Conservation (phyloP, 2,797 vertebrate genomes). For the Potorous gilbertii region DNA sequence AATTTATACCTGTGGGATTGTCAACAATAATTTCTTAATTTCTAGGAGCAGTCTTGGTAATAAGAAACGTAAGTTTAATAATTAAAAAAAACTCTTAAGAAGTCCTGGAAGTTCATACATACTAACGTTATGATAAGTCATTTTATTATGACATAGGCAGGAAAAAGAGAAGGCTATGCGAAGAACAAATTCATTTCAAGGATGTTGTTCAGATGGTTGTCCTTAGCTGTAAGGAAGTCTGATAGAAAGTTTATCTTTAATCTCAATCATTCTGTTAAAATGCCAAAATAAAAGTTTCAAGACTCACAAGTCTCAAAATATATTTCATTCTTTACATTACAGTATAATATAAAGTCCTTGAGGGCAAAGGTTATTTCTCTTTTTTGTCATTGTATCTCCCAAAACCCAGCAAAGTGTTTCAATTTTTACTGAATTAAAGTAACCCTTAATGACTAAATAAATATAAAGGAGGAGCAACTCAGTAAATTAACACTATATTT, state of each 20-base stretch:
- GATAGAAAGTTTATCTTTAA: not conserved
- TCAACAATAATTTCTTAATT: slow-evolving; percentile 19
- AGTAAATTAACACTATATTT: no score
- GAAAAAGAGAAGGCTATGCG: not conserved
- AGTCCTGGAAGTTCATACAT: not conserved
- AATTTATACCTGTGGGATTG: not conserved
- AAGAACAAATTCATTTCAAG: not conserved
- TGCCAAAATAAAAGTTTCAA: not conserved
- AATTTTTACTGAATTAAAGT: not conserved
- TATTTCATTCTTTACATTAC: not conserved
- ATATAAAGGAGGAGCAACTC: no score
- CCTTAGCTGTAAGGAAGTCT: not conserved
- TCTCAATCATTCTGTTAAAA: not conserved
- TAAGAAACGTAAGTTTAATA: not conserved
- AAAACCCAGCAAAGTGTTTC: not conserved
- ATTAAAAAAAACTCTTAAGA: not conserved
- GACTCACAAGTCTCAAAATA: not conserved
- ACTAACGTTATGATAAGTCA: not conserved
- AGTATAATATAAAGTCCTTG: not conserved
- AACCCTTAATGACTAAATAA: no score
- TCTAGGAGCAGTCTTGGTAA: slow-evolving; percentile 16
- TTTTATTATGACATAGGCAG: not conserved
- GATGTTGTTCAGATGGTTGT: not conserved
- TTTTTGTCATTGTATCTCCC: not conserved
- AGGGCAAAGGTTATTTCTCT: not conserved